Percentiles rank a stretch among this genome's conserved stretches.
Conservation (phyloP, 2,888 invertebrate species). For the Choreutis nemorana region DNA sequence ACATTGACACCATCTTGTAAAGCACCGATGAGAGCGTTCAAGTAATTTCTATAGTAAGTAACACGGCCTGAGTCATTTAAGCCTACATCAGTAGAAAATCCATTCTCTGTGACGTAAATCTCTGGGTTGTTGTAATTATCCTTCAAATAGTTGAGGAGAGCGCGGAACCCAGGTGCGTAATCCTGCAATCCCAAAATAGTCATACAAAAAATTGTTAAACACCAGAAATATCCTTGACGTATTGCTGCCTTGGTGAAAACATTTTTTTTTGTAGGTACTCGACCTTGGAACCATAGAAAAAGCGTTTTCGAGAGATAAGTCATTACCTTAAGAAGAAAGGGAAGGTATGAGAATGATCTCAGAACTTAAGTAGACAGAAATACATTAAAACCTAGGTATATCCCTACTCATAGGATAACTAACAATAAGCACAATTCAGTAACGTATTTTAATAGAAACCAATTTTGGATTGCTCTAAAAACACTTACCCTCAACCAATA, state of each 20-base stretch:
- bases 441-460: too few species aligned
- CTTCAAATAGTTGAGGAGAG: constrained; percentile 14
- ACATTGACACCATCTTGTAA: constrained; percentile 36
- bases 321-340: background rate
- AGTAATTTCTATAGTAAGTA: constrained; percentile 27
- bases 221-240: too few species aligned
- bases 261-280: too few species aligned
- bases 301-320: too few species aligned
- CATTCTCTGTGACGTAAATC: constrained; percentile 56
- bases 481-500: constrained; percentile 13
- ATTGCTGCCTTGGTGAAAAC: too few species aligned
- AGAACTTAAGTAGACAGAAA: background rate
- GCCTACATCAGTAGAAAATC: constrained; percentile 36
- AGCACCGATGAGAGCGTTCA: constrained; percentile 31
- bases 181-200: constrained; percentile 9
- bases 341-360: background rate
- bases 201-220: background rate
- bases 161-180: constrained; percentile 14
- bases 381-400: too few species aligned
- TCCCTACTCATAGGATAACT: too few species aligned
- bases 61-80: constrained; percentile 34
- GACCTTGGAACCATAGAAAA: too few species aligned
- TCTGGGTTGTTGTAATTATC: constrained; percentile 15
- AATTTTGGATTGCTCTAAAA: too few species aligned
- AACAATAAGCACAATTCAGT: too few species aligned